Conservation (phyloP, 2,797 vertebrate genomes). For the Poecilia velifera region DNA sequence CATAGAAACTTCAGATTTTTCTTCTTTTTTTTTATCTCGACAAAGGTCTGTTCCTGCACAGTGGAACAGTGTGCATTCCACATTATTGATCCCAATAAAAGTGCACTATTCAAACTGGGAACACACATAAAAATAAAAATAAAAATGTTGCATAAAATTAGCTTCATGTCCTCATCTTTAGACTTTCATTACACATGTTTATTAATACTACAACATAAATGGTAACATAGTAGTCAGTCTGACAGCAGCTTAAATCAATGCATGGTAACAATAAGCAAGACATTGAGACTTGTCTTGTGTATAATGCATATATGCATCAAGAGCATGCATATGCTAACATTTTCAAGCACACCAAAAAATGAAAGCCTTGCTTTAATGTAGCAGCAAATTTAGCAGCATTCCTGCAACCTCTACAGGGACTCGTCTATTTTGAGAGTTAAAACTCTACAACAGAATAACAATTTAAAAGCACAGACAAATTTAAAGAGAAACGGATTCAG, state of each 20-base stretch:
- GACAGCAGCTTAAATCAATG: background rate
- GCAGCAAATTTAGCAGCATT: background rate
- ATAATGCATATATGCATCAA: background rate
- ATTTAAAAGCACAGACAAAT: too few relatives aligned
- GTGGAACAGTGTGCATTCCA: background rate
- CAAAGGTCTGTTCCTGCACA: background rate
- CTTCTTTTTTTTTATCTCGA: too few relatives aligned
- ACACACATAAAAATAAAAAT: background rate
- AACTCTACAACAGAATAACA: background rate
- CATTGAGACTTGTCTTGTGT: background rate
- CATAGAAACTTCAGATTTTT: background rate
- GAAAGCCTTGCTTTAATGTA: background rate
- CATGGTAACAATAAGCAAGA: background rate
- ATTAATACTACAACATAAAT: background rate
- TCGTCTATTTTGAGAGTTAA: background rate
- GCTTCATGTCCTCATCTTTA: background rate
- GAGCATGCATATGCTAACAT: background rate
- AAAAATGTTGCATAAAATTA: background rate
- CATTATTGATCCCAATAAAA: background rate
- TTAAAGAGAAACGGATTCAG: background rate
- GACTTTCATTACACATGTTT: background rate
- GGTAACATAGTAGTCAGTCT: background rate
- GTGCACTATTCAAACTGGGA: background rate
- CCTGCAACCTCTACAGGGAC: background rate
- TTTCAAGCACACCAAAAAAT: background rate